Conservation (phyloP, 1,140 invertebrate species). For the Acromyrmex echinatior region DNA sequence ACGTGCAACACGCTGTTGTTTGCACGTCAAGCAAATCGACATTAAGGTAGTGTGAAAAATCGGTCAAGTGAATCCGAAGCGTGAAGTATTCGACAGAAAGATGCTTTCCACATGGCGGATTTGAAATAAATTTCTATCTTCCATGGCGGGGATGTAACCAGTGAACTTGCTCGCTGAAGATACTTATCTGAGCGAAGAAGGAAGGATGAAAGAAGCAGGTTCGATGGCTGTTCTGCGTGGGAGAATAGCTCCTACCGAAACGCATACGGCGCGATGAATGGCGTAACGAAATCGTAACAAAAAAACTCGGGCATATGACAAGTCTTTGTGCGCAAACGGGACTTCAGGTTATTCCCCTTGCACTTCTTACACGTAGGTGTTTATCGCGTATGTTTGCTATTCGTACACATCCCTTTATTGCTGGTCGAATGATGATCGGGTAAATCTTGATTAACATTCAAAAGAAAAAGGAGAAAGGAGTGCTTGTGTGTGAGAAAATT, state of each 20-base stretch:
- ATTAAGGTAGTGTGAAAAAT: slow-evolving; percentile 70
- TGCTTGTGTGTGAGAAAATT: slow-evolving; percentile 2
- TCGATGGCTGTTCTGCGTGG: slow-evolving; percentile 82
- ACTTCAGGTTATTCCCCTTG: slow-evolving; percentile 26
- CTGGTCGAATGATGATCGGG: neutral
- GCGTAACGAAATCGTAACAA: slow-evolving; percentile 70
- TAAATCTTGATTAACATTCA: neutral
- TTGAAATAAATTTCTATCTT: slow-evolving; percentile 76
- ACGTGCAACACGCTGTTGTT: neutral
- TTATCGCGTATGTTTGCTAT: slow-evolving; percentile 22
- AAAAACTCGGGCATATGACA: slow-evolving; percentile 76
- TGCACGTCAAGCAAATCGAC: slow-evolving; percentile 48
- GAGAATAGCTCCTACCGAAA: slow-evolving; percentile 76
- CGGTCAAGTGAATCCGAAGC: slow-evolving; percentile 74
- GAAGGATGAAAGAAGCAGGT: slow-evolving; percentile 76
- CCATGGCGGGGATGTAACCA: slow-evolving; percentile 7
- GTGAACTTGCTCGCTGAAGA: slow-evolving; percentile 49
- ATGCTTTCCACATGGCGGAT: slow-evolving; percentile 75
- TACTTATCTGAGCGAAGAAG: slow-evolving; percentile 72
- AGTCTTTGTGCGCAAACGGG: slow-evolving; percentile 64
- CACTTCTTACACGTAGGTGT: slow-evolving; percentile 20
- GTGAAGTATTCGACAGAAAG: slow-evolving; percentile 68
- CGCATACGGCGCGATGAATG: slow-evolving; percentile 67
- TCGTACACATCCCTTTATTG: neutral
- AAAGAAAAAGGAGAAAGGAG: neutral